Evolutionary conservation across 2,113 vertebrate species (phyloP).

Genomic region (Chaenogobius annularis): DNA sequence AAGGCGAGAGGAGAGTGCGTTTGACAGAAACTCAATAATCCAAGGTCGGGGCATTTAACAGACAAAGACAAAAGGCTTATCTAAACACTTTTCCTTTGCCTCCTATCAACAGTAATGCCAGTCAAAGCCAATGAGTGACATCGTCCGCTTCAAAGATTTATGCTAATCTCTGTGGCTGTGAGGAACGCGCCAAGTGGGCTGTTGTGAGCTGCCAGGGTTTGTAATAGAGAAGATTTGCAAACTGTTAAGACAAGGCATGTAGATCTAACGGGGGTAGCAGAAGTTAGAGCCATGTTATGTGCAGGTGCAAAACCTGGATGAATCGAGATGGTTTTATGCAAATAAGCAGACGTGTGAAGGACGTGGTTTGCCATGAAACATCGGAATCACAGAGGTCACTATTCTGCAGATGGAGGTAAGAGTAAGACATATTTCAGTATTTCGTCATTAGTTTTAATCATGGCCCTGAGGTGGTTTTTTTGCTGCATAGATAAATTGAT

Average conservation of each 20-base stretch:
- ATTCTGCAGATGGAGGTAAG: not conserved
- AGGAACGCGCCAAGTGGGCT: constrained; percentile 5
- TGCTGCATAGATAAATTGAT: not conserved
- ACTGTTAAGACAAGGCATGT: not conserved
- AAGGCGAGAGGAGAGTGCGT: constrained; percentile 28
- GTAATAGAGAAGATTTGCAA: constrained; percentile 9
- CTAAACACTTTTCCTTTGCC: constrained; percentile 57
- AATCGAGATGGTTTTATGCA: not conserved
- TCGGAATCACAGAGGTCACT: too few species aligned
- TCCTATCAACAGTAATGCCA: constrained; percentile 47
- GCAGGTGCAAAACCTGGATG: not conserved
- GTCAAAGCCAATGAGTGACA: constrained; percentile 58
- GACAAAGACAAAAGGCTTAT: constrained; percentile 73
- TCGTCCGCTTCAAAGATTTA: constrained; percentile 69
- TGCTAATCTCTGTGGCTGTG: constrained; percentile 54
- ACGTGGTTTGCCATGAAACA: too few species aligned
- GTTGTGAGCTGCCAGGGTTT: constrained; percentile 13
- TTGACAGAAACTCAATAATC: constrained; percentile 62
- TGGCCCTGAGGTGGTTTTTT: not conserved
- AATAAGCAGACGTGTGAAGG: too few species aligned
- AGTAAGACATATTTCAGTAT: not conserved
- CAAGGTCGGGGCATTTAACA: constrained; percentile 71
- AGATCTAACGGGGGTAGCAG: not conserved
- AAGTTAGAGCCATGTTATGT: not conserved
- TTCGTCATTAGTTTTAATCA: not conserved